Evolutionary conservation across 2,113 vertebrate species (phyloP).

Genomic region (Ophthalmolycus amberensis): DNA sequence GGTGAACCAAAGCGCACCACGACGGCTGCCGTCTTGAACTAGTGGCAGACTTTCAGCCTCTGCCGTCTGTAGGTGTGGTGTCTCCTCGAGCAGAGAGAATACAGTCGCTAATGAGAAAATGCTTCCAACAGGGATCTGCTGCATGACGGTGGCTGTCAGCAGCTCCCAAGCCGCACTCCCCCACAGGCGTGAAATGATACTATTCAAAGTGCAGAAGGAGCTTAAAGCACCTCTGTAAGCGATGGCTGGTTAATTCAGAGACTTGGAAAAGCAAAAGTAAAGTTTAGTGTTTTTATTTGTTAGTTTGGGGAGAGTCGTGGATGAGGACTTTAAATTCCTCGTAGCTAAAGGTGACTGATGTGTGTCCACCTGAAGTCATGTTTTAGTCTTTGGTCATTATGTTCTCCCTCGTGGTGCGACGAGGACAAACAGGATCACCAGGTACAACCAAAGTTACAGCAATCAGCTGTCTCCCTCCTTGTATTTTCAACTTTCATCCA

Average conservation of each 20-base stretch:
- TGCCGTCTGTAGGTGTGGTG: slow-evolving; percentile 40
- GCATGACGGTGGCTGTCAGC: slow-evolving; percentile 31
- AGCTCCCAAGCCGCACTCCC: slow-evolving; percentile 30
- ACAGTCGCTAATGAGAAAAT: slow-evolving; percentile 64
- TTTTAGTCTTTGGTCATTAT: not conserved
- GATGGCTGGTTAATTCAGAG: slow-evolving; percentile 31
- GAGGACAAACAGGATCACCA: not conserved
- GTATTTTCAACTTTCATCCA: not conserved
- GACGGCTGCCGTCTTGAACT: slow-evolving; percentile 39
- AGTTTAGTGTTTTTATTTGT: not conserved
- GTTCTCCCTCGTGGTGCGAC: not conserved
- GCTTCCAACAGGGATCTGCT: slow-evolving; percentile 52
- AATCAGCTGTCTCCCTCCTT: not conserved
- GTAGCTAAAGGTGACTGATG: not conserved
- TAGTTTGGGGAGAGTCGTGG: not conserved
- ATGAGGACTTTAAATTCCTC: not conserved
- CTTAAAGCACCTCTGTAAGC: slow-evolving; percentile 27
- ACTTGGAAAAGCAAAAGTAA: not conserved
- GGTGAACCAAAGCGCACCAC: slow-evolving; percentile 30
- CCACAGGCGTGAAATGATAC: slow-evolving; percentile 44
- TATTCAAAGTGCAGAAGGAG: slow-evolving; percentile 22
- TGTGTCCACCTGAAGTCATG: not conserved
- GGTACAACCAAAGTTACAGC: not conserved
- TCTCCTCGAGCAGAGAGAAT: slow-evolving; percentile 16
- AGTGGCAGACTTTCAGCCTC: slow-evolving; percentile 23